A percentile compares a stretch with the other conserved stretches of the same genome.
Evolutionary conservation across 2,888 invertebrate genomes (phyloP).

Genomic region (Brachyptera risi): DNA sequence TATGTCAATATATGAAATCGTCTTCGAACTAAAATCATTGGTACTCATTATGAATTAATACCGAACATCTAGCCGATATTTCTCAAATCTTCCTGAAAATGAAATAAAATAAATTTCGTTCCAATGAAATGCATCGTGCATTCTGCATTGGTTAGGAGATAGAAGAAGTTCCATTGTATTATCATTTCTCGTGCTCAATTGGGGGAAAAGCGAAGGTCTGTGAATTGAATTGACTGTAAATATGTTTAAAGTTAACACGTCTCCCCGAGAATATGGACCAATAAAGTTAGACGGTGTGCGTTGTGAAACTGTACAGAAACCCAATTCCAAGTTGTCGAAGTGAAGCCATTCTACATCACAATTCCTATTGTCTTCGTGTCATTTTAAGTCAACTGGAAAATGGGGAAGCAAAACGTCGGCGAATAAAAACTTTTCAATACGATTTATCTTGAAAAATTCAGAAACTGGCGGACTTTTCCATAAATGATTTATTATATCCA

Average conservation of each 20-base stretch:
- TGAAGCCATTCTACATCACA: background rate
- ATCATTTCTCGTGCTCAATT: background rate
- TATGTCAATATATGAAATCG: no score
- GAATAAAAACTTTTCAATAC: slow-evolving; percentile 15
- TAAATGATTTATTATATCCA: slow-evolving; percentile 19
- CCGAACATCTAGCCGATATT: no score
- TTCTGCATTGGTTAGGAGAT: no score
- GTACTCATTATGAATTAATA: no score
- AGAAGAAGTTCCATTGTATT: background rate
- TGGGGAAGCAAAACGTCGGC: slow-evolving; percentile 2
- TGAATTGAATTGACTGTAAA: background rate
- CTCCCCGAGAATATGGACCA: background rate
- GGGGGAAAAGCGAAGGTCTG: background rate
- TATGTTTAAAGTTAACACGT: slow-evolving; percentile 13
- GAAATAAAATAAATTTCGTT: no score
- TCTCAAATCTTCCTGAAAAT: no score
- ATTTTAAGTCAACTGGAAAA: slow-evolving; percentile 1
- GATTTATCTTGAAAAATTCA: slow-evolving; percentile 14
- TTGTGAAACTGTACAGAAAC: slow-evolving; percentile 1
- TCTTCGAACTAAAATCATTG: no score
- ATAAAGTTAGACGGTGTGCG: background rate
- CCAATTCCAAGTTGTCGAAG: slow-evolving; percentile 6
- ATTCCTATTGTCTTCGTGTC: background rate
- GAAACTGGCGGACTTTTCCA: slow-evolving; percentile 16
- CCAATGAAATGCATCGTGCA: no score